Base-by-base conservation (phyloP, 2,113 vertebrate species). In the Leptocoma aspasia region DNA sequence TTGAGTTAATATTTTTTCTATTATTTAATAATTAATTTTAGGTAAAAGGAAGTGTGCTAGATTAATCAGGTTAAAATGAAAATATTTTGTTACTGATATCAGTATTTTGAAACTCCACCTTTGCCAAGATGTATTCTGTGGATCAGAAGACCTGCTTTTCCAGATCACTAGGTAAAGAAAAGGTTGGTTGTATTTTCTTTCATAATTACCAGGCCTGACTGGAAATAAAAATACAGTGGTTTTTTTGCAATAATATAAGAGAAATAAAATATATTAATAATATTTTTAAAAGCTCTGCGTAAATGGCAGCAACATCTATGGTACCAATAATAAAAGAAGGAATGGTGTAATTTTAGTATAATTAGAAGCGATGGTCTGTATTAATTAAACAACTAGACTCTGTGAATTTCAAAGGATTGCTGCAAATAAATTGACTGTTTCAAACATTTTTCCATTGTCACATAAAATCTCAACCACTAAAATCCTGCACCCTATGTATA, bases 201-300 rank as follows among this genome's bases (percentile, higher is more conserved):
- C 9, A 30, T 56, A 39, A 79, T 45, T 52, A 30, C 6, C 7
- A 52, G 27, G 65, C 10, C 31, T 49, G 12, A 47, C 7, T 39
- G n/a, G 9, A 21, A 44, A 41, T 15, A 63, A 71, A 81, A 56
- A 85, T 50, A 3, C 3, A 42, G 10, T 39, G 22, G 2, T 1
- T 15, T 17, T 71, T 81, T 57, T 47, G 2, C 5, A 7, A 15
- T 41, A 42, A 37, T 26, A 65, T 19, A 30, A 45, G 16, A 27
- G 15, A 65, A 68, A 57, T 47, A 70, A 64, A 68, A 68, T 44
- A 59, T 44, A 64, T 30, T 71, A 57, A 45, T 7, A 59, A n/a
- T 24, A 60, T 39, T 66, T 59, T 2, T 0, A 5, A 42, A 59
- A 76, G 11, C 3, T 3, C 9, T 53, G 4, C 6, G 53, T 27